Conservation (phyloP, 2,113 vertebrate species). For the Eidolon helvum region DNA sequence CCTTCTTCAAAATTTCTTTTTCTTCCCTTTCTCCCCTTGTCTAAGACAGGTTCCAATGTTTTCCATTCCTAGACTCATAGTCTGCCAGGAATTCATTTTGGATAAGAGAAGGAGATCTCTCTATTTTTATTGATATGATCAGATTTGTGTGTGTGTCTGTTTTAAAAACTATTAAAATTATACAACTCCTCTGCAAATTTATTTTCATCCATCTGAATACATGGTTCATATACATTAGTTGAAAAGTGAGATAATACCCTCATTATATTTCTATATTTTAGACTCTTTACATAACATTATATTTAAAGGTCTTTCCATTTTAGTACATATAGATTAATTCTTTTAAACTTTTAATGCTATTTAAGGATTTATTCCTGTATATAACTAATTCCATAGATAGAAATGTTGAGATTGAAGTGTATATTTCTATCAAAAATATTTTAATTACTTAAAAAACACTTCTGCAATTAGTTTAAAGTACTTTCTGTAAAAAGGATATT, state of each 20-base stretch:
- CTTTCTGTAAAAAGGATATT: not conserved
- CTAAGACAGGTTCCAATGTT: not conserved
- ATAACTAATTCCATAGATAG: not conserved
- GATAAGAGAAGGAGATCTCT: not conserved
- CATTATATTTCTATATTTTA: not conserved
- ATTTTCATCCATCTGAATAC: not conserved
- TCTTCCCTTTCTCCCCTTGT: too few relatives aligned
- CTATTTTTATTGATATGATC: not conserved
- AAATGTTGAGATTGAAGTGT: not conserved
- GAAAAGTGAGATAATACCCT: not conserved
- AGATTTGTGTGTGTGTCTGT: not conserved
- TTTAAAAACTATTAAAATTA: not conserved
- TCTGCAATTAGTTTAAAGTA: not conserved
- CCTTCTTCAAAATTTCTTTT: not conserved
- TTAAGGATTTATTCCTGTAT: not conserved
- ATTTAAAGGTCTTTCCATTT: not conserved
- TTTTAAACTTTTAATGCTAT: not conserved
- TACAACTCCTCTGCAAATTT: not conserved
- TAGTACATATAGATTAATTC: not conserved
- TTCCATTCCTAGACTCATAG: not conserved
- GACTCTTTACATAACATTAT: not conserved
- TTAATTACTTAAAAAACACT: not conserved
- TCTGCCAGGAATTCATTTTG: not conserved
- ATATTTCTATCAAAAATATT: not conserved
- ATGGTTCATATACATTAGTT: not conserved